phyloP scores from a whole-genome alignment of 2,113 vertebrate species.

The Burhinus oedicnemus region DNA sequence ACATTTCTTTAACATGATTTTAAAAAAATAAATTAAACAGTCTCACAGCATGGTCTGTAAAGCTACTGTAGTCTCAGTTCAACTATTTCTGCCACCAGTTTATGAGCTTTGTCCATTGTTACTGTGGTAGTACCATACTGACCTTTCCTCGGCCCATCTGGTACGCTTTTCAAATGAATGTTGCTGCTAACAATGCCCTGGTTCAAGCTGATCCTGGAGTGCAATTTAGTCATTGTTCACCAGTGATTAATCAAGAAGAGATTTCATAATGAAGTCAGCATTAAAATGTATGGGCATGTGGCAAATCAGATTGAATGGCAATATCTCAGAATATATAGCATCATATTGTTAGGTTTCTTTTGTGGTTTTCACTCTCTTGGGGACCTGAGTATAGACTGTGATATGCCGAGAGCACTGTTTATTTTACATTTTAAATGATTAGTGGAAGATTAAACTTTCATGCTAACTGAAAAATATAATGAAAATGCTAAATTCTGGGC shows the following conservation, averaged over 20 bases:
- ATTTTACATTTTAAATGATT: conserved; percentile 62
- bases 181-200: conserved; percentile 39
- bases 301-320: conserved; percentile 46
- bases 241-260: conserved; percentile 44
- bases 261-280: conserved; percentile 41
- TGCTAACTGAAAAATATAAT: conserved; percentile 61
- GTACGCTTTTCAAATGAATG: conserved; percentile 34
- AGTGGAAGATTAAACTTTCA: conserved; percentile 63
- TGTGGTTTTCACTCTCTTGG: conserved; percentile 55
- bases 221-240: conserved; percentile 38
- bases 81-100: not conserved
- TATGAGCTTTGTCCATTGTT: conserved; percentile 32
- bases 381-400: conserved; percentile 4
- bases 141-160: conserved; percentile 60
- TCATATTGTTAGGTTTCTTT: conserved; percentile 56
- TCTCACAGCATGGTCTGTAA: not conserved
- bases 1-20: not conserved
- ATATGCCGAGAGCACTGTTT: conserved; percentile 28
- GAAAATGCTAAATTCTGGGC: conserved; percentile 57
- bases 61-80: not conserved
- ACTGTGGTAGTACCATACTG: not conserved
- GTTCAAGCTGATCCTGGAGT: conserved; percentile 33
- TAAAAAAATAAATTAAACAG: not conserved
- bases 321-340: conserved; percentile 65
- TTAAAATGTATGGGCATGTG: conserved; percentile 55